Evolutionary conservation across 1,140 invertebrate genomes (phyloP), one percentile per base, ranked within the genome.

Genomic region (Lordiphosa mommai): DNA sequence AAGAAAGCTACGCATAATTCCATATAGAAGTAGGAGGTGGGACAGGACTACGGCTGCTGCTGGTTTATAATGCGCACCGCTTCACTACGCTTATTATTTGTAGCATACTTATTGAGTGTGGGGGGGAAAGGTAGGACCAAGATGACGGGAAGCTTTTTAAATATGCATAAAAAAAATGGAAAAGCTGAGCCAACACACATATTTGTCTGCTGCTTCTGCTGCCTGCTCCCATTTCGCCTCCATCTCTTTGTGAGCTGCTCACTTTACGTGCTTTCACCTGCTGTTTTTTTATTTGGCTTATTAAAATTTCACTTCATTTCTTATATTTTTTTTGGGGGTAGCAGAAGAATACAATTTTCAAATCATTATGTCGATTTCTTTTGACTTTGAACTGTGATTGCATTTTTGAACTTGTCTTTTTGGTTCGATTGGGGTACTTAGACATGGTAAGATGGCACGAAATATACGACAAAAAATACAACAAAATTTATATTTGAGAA

Each of bases 31-130:
- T 14, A 5, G 12, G 1, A 8, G 13, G 2, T 0, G 13, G 46
- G 38, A 1, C n/a, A 2, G n/a, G 30, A 12, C 49, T 27, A 50
- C 16, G 40, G 46, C 43, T 65, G 61, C 16, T 34, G 46, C 43
- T 65, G 61, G 65, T 65, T 65, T 65, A 65, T 69, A 69, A 69
- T 69, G 49, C 49, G 55, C 61, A 40, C 44, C 61, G 61, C 66
- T 69, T 65, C 66, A 69, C 66, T 69, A 69, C 66, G 66, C 66
- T 69, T 69, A 65, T 69, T 69, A 69, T 69, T 69, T 69, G 66
- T 69, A 69, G 66, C 61, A 69, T 69, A 69, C 66, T 69, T 69
- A 69, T 69, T 69, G 55, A 56, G 64, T 41, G 49, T 41, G 61
- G 43, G 44, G 37, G n/a, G 12, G 6, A 5, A 27, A 10, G 38